Base-by-base conservation (phyloP, 2,113 vertebrate genomes). In the Gnathonemus longibarbis region DNA sequence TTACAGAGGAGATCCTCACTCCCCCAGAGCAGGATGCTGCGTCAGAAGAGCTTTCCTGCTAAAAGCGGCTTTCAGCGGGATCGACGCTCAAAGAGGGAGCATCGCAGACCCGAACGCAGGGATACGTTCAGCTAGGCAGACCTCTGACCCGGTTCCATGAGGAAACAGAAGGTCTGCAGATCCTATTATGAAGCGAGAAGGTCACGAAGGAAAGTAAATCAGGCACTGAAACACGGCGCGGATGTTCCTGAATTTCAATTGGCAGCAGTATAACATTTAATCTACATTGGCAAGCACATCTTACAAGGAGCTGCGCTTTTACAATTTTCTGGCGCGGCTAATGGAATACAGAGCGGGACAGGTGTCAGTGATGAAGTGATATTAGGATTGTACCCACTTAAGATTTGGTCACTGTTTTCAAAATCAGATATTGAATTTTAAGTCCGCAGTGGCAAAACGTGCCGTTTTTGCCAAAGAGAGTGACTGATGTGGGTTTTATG, bases 231-330 rank as follows among this genome's bases (percentile, higher is more conserved):
- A 88, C 48, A 46, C 39, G 35, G 53, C 19, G 56, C 17, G 35
- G 31, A 88, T 58, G 27, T 46, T 88, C 53, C 53, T 24, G 58
- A 88, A 88, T 70, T 70, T 74, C 42, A 88, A 70, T 46, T n/a
- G 42, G 42, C 39, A 48, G 24, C 35, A 70, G 50, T 70, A 70
- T 58, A 58, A 17, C 88, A 88, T 74, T 70, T 27, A 74, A 56
- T 53, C 62, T 88, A 24, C 42, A 48, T 48, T 48, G 56, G 88
- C 62, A 42, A 21, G 53, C 87, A 42, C 35, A 39, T 58, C 56
- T 48, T 74, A 70, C 66, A 46, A 49, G 56, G 42, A 74, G 39
- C 39, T 19, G 3, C 2, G 35, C 45, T 15, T 45, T 66, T 88
- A 70, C 58, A 88, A 27, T 70, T 70, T 46, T 66, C 56, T 88